Conservation (phyloP, 2,888 invertebrate species). For the Schrankia costaestrigalis region DNA sequence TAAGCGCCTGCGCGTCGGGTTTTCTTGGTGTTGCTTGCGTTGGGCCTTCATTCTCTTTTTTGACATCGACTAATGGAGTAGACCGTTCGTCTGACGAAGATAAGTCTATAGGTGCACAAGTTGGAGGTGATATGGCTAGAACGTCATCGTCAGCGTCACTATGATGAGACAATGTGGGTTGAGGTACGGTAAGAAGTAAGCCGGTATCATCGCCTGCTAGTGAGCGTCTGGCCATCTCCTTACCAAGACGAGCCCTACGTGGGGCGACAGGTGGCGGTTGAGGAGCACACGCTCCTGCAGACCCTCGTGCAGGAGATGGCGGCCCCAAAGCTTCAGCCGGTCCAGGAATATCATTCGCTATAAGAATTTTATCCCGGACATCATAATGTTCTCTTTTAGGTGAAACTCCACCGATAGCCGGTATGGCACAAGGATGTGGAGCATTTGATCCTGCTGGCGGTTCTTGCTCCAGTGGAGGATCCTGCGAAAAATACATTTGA, state of each 20-base stretch:
- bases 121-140: constrained; percentile 70
- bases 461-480: constrained; percentile 65
- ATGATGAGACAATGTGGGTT: constrained; percentile 52
- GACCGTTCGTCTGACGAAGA: constrained; percentile 74
- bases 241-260: constrained; percentile 74
- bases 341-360: constrained; percentile 57
- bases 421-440: constrained; percentile 63
- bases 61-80: constrained; percentile 68
- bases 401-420: constrained; percentile 69
- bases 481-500: constrained; percentile 35
- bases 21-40: constrained; percentile 59
- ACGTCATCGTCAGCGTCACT: constrained; percentile 78
- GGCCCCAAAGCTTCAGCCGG: constrained; percentile 77
- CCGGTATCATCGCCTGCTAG: constrained; percentile 78
- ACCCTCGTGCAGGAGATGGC: constrained; percentile 85
- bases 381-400: constrained; percentile 69
- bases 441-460: constrained; percentile 66
- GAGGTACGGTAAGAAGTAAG: constrained; percentile 61
- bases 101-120: constrained; percentile 69
- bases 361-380: constrained; percentile 61
- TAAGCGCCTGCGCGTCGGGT: constrained; percentile 67
- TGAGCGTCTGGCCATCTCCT: constrained; percentile 85
- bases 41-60: constrained; percentile 74
- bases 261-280: constrained; percentile 76
- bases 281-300: constrained; percentile 83